Evolutionary conservation across 2,888 invertebrate species (phyloP), one percentile per base, ranked within the genome.

Genomic region (Calameuta idolon): DNA sequence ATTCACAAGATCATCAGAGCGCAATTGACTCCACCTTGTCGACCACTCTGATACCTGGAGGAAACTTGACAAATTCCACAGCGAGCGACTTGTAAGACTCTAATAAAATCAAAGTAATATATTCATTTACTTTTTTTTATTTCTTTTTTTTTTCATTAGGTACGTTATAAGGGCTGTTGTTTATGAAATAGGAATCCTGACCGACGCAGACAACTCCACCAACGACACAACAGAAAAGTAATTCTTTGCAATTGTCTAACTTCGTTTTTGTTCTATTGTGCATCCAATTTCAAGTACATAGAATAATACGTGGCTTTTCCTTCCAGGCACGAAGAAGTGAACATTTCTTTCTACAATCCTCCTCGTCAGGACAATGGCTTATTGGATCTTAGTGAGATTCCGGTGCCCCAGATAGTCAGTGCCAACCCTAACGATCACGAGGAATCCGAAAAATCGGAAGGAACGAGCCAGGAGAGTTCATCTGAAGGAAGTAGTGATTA

Each of bases 161-260:
- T 93, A 93, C 82, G 92, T 94, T 23, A 92, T 94, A 75, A 93
- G 92, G 83, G 93, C 93, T 0, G 91, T 93, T 4, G 93, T 94
- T 40, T 94, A 94, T 83, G 94, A 94, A 91, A 92, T 94, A 82
- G 94, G 94, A 78, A 93, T 94, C 80, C 89, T 94, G 34, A 93
- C 94, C 4, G 93, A 94, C 80, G 92, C 92, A 4, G 86, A 84
- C 30, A 90, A 90, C 79, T 85, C 85, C n/a, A 90, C 90, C 3
- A 83, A 87, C 74, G 92, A 91, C 79, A 92, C 92, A 75, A 92
- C 92, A 69, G 90, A 89, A 34, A 79, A 74, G 79, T 79, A 35
- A 73, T 23, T 75, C 37, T 68, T 15, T 75, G 33, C 11, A 31
- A 68, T 23, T 35, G 12, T 33, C 15, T 69, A 76, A 15, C 31